Percentiles rank a stretch among this genome's conserved stretches.
phyloP scores from a whole-genome alignment of 2,113 vertebrate genomes.

The Thermophis baileyi region DNA sequence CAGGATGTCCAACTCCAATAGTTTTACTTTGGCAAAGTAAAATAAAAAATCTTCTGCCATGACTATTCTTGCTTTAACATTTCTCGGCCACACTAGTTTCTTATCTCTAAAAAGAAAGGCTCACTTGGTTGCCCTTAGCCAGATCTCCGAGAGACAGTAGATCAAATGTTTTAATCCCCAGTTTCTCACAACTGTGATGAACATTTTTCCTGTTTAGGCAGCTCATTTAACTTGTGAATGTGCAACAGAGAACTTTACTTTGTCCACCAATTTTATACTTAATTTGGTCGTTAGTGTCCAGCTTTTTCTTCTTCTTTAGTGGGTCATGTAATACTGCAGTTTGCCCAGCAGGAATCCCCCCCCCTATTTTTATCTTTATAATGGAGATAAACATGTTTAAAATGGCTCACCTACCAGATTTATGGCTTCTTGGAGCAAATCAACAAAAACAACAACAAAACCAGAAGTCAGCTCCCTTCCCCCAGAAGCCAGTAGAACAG shows the following conservation, averaged over 20 bases:
- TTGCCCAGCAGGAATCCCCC: background rate
- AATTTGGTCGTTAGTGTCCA: background rate
- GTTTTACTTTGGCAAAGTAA: background rate
- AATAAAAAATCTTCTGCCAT: background rate
- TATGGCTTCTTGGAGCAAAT: background rate
- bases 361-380: background rate
- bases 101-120: background rate
- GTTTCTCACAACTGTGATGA: background rate
- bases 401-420: background rate
- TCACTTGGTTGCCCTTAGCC: background rate
- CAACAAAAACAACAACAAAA: too few species aligned
- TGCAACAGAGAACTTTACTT: background rate
- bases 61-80: background rate
- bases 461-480: background rate
- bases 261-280: background rate
- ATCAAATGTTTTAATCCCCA: background rate
- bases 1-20: background rate
- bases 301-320: background rate
- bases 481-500: background rate
- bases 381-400: background rate
- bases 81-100: background rate
- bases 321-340: background rate
- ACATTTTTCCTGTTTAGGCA: background rate
- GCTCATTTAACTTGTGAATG: background rate
- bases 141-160: background rate